phyloP scores from a whole-genome alignment of 64 coral and sea anemone genomes.

The Catalaphyllia jardinei region DNA sequence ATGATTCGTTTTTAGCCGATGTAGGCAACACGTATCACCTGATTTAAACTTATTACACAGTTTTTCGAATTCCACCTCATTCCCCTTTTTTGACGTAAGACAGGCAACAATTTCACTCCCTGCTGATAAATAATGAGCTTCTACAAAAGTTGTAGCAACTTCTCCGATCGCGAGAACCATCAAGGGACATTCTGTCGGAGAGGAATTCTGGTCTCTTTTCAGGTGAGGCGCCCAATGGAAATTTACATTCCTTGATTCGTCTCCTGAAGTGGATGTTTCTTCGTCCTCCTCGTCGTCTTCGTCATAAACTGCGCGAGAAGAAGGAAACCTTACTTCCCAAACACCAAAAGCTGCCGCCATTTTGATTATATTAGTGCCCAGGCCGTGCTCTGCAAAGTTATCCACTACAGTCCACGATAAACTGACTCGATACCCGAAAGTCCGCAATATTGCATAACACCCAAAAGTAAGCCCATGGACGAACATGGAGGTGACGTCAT shows the following conservation, averaged over 20 bases:
- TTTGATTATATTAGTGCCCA: conserved; percentile 37
- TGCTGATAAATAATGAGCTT: conserved; percentile 67
- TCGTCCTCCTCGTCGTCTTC: conserved; percentile 87
- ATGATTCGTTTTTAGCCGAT: conserved; percentile 43
- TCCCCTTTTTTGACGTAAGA: conserved; percentile 36
- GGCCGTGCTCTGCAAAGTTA: not conserved
- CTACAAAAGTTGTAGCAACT: conserved; percentile 81
- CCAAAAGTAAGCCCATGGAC: too few relatives aligned
- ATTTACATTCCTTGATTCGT: conserved; percentile 11
- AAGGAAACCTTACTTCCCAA: conserved; percentile 81
- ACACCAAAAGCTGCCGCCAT: conserved; percentile 84
- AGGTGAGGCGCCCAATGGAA: conserved; percentile 50
- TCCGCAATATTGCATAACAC: too few relatives aligned
- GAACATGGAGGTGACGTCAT: too few relatives aligned
- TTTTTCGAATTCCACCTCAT: not conserved
- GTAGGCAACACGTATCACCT: conserved; percentile 13
- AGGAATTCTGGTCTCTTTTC: not conserved
- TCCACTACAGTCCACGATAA: too few relatives aligned
- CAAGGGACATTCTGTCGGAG: conserved; percentile 39
- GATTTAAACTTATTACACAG: conserved; percentile 3
- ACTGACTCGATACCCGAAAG: too few relatives aligned
- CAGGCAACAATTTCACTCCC: conserved; percentile 51
- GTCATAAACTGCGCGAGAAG: conserved; percentile 86
- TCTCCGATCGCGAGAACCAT: conserved; percentile 75
- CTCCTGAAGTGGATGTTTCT: conserved; percentile 33